phyloP scores from a whole-genome alignment of 2,888 invertebrate genomes.

The Harpalus rufipes region DNA sequence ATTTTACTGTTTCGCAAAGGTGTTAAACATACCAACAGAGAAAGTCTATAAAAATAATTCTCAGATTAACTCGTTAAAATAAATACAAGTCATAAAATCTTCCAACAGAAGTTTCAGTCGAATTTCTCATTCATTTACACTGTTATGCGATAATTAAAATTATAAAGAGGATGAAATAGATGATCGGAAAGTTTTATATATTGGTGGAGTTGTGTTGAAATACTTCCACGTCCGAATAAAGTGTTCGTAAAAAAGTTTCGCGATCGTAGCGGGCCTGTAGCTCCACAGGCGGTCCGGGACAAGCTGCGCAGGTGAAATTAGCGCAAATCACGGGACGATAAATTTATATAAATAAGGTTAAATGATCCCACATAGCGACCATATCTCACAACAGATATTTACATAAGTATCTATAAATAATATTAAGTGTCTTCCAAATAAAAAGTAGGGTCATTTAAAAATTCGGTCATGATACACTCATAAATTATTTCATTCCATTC shows the following conservation, averaged over 20 bases:
- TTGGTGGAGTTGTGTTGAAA: constrained; percentile 12
- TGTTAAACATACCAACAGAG: constrained; percentile 37
- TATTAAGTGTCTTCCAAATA: not conserved
- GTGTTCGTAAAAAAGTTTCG: constrained; percentile 33
- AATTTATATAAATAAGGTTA: constrained; percentile 44
- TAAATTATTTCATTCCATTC: not conserved
- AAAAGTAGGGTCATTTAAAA: not conserved
- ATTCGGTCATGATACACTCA: not conserved
- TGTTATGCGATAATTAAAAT: constrained; percentile 38
- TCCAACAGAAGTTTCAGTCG: constrained; percentile 45
- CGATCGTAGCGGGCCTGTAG: constrained; percentile 19
- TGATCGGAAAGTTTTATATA: constrained; percentile 34
- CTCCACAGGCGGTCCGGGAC: constrained; percentile 36
- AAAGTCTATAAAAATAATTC: constrained; percentile 45
- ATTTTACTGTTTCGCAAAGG: constrained; percentile 45
- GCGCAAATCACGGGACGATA: constrained; percentile 14
- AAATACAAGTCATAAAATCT: constrained; percentile 36
- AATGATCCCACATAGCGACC: constrained; percentile 2
- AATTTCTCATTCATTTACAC: constrained; percentile 51
- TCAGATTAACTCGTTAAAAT: constrained; percentile 45
- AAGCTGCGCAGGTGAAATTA: constrained; percentile 22
- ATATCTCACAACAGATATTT: constrained; percentile 3
- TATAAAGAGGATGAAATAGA: constrained; percentile 36
- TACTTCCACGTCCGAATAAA: constrained; percentile 44
- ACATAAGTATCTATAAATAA: not conserved